Base-by-base conservation (phyloP, 2,113 vertebrate genomes). In the Pitta sordida region DNA sequence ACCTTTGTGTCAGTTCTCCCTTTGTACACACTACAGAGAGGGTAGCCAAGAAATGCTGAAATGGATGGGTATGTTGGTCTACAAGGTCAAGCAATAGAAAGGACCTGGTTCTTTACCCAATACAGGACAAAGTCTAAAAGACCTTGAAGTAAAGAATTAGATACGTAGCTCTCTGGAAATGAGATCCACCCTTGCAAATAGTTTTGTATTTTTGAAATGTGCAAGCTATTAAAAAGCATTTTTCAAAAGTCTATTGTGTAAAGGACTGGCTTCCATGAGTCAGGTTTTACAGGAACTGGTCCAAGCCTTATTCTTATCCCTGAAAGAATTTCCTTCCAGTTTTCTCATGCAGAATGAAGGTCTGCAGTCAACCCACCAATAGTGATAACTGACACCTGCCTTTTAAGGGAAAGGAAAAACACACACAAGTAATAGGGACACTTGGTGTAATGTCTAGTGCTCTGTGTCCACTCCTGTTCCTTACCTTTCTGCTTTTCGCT, bases 141-240 rank as follows among this genome's bases (percentile, higher is more conserved):
- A 91, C 74, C 51, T 94, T 93, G 76, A 93, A 90, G 83, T 83
- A 56, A 83, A 83, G 91, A 93, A 73, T 87, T 85, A 46, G 75
- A 82, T 96, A 39, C 59, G 12, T 55, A 69, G 63, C 21, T 85
- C 43, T 91, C 37, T 90, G 87, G 94, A 92, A 96, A 92, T 82
- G 90, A 67, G 80, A 91, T 87, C 89, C 87, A 94, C 91, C 93
- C 86, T 89, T 82, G 65, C 74, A 89, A 93, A 92, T 88, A 91
- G 86, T 92, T 93, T 51, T 69, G 63, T 94, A 87, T 83, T 96
- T 93, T 95, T 95, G 13, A 96, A 96, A 96, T 96, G 85, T 96
- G 93, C 85, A 96, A 91, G 90, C 93, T 95, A 96, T 96, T 96
- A 96, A 91, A 96, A 91, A 80, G 55, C 90, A 39, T 91, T 90